Percentiles rank a stretch among this genome's conserved stretches.
Conservation (phyloP, 2,113 vertebrate species). For the Scortum barcoo region DNA sequence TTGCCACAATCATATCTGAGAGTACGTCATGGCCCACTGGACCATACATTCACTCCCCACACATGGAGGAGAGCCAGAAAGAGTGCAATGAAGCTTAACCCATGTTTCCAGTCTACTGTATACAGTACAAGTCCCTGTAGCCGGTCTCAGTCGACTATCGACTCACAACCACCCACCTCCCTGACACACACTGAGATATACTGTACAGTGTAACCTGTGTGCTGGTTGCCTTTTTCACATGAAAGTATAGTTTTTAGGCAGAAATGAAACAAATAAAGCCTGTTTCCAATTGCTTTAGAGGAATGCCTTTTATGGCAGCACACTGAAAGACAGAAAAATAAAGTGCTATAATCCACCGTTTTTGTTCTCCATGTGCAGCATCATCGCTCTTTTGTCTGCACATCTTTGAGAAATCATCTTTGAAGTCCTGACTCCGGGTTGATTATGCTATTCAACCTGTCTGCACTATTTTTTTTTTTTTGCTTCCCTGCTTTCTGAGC, state of each 20-base stretch:
- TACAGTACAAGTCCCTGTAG: conserved; percentile 16
- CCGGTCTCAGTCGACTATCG: background rate
- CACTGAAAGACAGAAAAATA: conserved; percentile 19
- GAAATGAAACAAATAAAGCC: conserved; percentile 3
- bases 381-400: background rate
- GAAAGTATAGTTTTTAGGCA: background rate
- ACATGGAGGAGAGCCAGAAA: conserved; percentile 2
- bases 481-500: conserved; percentile 2
- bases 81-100: conserved; percentile 18
- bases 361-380: background rate
- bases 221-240: background rate
- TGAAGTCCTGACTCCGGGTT: conserved; percentile 10
- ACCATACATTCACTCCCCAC: conserved; percentile 24
- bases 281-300: conserved; percentile 13
- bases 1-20: conserved; percentile 28
- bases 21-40: conserved; percentile 12
- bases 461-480: conserved; percentile 15
- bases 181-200: background rate
- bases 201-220: background rate
- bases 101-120: conserved; percentile 9
- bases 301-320: background rate
- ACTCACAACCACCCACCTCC: background rate
- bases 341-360: background rate
- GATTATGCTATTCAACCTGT: conserved; percentile 32
- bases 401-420: conserved; percentile 24